A percentile compares a stretch with the other conserved stretches of the same genome.
These are phyloP conservation scores for Lydus trimaculatus DNA, from an alignment of 2,888 invertebrate species.

Conservation along the genomic window DNA sequence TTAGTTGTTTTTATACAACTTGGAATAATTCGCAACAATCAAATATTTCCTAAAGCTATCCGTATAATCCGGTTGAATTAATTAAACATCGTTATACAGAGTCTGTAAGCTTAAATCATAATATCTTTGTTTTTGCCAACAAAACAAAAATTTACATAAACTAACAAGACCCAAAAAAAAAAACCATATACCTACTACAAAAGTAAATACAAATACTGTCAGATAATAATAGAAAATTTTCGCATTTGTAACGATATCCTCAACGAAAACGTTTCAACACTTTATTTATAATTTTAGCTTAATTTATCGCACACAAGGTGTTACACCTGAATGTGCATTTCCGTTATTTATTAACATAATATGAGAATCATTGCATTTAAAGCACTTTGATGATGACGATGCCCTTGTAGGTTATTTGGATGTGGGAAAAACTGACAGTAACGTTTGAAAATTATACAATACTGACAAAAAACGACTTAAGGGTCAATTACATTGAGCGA, in stretches of 20 bases:
- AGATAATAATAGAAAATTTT: background rate
- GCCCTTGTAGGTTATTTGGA: too few relatives aligned
- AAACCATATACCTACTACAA: background rate
- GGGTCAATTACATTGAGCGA: too few relatives aligned
- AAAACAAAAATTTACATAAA: constrained; percentile 19
- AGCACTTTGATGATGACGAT: too few relatives aligned
- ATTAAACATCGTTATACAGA: constrained; percentile 15
- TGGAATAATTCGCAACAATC: constrained; percentile 16
- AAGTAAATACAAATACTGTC: background rate
- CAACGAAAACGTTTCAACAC: too few relatives aligned
- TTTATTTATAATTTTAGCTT: too few relatives aligned
- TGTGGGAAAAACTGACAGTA: too few relatives aligned
- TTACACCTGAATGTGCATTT: too few relatives aligned
- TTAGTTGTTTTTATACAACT: background rate
- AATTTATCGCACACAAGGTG: too few relatives aligned
- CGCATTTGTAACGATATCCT: background rate
- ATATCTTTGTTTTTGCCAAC: constrained; percentile 8
- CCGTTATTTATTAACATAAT: too few relatives aligned
- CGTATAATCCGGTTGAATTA: constrained; percentile 18
- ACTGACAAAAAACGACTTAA: too few relatives aligned
- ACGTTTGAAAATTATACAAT: too few relatives aligned
- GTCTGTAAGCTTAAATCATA: constrained; percentile 6
- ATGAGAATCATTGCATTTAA: too few relatives aligned
- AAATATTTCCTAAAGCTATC: constrained; percentile 11
- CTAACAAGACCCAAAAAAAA: constrained; percentile 10